Evolutionary conservation across 1,140 invertebrate species (phyloP), one percentile per base, ranked within the genome.

Genomic region (Sitodiplosis mosellana): DNA sequence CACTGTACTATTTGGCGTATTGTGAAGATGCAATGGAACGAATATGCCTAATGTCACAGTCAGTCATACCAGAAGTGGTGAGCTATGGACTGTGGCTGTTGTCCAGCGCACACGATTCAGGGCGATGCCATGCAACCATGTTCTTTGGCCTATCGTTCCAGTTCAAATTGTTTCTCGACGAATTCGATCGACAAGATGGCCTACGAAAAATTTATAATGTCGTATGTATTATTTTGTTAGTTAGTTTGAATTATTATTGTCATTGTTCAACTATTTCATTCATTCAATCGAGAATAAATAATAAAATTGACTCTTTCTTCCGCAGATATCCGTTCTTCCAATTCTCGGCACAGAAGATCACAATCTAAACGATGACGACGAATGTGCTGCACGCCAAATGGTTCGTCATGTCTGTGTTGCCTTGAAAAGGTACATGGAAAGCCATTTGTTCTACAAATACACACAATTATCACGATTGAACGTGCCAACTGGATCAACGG

Each of bases 11-110:
- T 67, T 69, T 98, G 40, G 89, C 90, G 0, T 97, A 96, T 66
- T 93, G 87, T 66, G 91, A 95, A 64, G 93, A 97, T 65, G 88
- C 90, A 1, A 94, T 98, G 87, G 92, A 97, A 66, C 75, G 87
- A 52, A 86, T 97, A 5, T 94, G 90, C 58, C 66, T 83, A 6
- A 68, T 94, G 55, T 81, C 87, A 3, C 75, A 87, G 54, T 71
- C 76, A 51, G 73, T 87, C 1, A 74, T 94, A 8, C 71, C 74
- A 2, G 80, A 86, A 58, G 64, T 93, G 20, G 85, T 92, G 14
- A 80, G 75, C 72, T 93, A 95, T 64, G 81, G 84, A 0, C 64
- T 97, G 1, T 97, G 92, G 91, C 67, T 97, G 20, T 62, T 98
- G 22, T 92, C 95, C 59, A 89, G 90, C 57, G 94, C 89, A 18